A percentile compares a stretch with the other conserved stretches of the same genome.
These are phyloP conservation scores for Priocnemis perturbator DNA, from an alignment of 2,888 invertebrate genomes.

Conservation along the genomic window DNA sequence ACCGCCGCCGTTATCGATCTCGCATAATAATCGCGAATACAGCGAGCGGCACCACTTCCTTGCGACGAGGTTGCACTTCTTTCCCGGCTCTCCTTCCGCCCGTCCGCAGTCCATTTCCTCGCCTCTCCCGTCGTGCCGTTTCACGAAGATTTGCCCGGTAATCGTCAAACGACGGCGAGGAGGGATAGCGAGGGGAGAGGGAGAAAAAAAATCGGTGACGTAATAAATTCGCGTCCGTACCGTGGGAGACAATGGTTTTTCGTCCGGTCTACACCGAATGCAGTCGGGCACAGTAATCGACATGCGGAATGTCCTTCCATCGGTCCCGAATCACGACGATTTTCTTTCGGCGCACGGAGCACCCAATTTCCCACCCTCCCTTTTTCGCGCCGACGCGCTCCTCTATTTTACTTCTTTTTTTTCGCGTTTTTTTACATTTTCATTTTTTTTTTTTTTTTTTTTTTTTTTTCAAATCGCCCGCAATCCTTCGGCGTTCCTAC, in stretches of 20 bases:
- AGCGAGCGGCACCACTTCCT: slow-evolving; percentile 5
- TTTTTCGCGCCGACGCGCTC: not conserved
- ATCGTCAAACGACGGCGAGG: too few species aligned
- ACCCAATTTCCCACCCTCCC: slow-evolving; percentile 37
- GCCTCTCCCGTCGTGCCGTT: too few species aligned
- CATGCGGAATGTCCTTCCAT: too few species aligned
- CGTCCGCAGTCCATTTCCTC: too few species aligned
- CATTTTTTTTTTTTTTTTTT: not conserved
- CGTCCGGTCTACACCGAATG: too few species aligned
- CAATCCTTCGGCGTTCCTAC: not conserved
- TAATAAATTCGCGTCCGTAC: too few species aligned
- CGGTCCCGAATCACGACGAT: slow-evolving; percentile 27
- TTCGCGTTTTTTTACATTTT: not conserved
- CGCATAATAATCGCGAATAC: slow-evolving; percentile 38
- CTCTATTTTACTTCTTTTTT: not conserved
- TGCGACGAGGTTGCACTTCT: slow-evolving; percentile 4
- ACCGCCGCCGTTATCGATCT: slow-evolving; percentile 48
- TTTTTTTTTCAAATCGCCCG: not conserved
- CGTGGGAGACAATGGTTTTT: too few species aligned
- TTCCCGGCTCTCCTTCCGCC: too few species aligned
- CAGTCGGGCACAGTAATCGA: too few species aligned
- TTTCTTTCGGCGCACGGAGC: slow-evolving; percentile 32
- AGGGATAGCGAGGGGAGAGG: too few species aligned
- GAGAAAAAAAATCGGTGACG: too few species aligned
- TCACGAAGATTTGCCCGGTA: too few species aligned